Conservation (phyloP, 2,113 vertebrate species). For the Polypterus bichir region DNA sequence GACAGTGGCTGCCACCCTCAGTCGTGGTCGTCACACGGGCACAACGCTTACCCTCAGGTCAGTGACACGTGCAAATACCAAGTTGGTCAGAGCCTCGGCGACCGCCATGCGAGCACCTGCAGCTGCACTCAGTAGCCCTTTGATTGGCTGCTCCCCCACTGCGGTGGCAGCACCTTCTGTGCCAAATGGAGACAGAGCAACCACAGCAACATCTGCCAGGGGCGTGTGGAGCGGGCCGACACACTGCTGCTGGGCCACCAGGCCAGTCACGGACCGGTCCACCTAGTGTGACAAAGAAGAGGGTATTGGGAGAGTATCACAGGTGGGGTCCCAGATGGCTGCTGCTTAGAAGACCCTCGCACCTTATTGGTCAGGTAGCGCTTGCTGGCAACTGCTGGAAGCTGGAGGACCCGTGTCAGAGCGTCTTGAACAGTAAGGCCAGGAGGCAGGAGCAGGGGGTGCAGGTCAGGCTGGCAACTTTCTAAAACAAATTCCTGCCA, state of each 20-base stretch:
- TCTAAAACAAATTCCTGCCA: slow-evolving; percentile 59
- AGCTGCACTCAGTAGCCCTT: slow-evolving; percentile 65
- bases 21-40: background rate
- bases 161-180: slow-evolving; percentile 68
- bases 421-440: slow-evolving; percentile 50
- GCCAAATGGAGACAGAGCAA: slow-evolving; percentile 71
- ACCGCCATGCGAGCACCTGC: slow-evolving; percentile 75
- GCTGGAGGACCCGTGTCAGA: slow-evolving; percentile 61
- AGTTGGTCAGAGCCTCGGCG: slow-evolving; percentile 77
- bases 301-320: background rate
- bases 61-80: slow-evolving; percentile 73
- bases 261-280: slow-evolving; percentile 80
- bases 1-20: background rate
- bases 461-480: slow-evolving; percentile 19
- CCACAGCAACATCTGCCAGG: slow-evolving; percentile 75
- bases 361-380: slow-evolving; percentile 92
- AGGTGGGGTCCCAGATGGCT: background rate
- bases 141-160: slow-evolving; percentile 83
- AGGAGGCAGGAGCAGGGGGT: slow-evolving; percentile 50
- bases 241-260: slow-evolving; percentile 90
- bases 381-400: slow-evolving; percentile 80
- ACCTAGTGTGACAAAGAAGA: slow-evolving; percentile 45
- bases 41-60: slow-evolving; percentile 55
- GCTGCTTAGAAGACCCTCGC: background rate
- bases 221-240: slow-evolving; percentile 86